phyloP scores from a whole-genome alignment of 2,113 vertebrate species.

The Chrysemys picta region DNA sequence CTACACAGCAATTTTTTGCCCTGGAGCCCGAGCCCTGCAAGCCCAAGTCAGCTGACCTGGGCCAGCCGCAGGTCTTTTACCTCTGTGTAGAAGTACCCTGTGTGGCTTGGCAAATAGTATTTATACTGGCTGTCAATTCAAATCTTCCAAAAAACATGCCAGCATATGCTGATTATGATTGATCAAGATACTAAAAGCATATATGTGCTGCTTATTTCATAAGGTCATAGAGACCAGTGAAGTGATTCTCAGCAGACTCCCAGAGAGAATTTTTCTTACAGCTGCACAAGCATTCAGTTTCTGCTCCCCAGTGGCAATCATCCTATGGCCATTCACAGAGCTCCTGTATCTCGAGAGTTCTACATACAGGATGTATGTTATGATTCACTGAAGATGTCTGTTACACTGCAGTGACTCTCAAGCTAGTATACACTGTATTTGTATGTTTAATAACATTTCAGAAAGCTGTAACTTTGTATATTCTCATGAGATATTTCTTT shows the following conservation, averaged over 20 bases:
- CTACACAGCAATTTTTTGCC: neutral
- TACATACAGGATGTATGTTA: neutral
- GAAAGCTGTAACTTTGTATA: neutral
- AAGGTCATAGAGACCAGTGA: neutral
- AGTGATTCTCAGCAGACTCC: neutral
- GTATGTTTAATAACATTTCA: neutral
- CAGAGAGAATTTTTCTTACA: neutral
- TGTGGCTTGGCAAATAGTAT: neutral
- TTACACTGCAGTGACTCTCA: neutral
- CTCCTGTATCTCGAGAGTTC: neutral
- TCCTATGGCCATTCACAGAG: neutral
- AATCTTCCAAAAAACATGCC: neutral
- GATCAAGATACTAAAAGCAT: neutral
- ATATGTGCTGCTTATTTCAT: neutral
- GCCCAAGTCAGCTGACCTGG: neutral
- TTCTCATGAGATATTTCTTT: neutral
- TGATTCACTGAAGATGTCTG: neutral
- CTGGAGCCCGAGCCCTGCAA: neutral
- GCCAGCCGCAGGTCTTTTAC: neutral
- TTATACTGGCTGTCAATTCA: neutral
- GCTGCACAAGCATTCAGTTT: neutral
- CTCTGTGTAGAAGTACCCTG: neutral
- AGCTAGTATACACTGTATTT: neutral
- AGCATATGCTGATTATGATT: neutral
- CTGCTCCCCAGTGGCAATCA: neutral